phyloP scores from a whole-genome alignment of 2,113 vertebrate species.

The western clawed frog (Xenopus tropicalis) region UCB_Xtro_10.0 CM004447.2:108084501-108085000 shows the following conservation, averaged over 20 bases:
- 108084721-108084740: slow-evolving; percentile 34
- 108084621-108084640: slow-evolving; percentile 46
- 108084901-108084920: slow-evolving; percentile 42
- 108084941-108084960: slow-evolving; percentile 31
- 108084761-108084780: slow-evolving; percentile 42
- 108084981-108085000: slow-evolving; percentile 19
- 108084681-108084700: slow-evolving; percentile 41
- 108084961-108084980: slow-evolving; percentile 16
- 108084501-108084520: too few species aligned
- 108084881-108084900: slow-evolving; percentile 46
- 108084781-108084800: slow-evolving; percentile 47
- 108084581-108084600: slow-evolving; percentile 36
- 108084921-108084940: slow-evolving; percentile 41
- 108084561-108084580: slow-evolving; percentile 6
- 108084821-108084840: slow-evolving; percentile 43
- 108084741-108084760: slow-evolving; percentile 41
- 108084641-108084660: slow-evolving; percentile 40
- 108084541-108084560: too few species aligned
- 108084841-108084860: slow-evolving; percentile 44
- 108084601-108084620: slow-evolving; percentile 36
- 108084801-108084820: slow-evolving; percentile 45
- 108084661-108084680: slow-evolving; percentile 45
- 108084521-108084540: too few species aligned
- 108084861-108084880: slow-evolving; percentile 45
- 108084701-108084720: slow-evolving; percentile 45